Base-by-base conservation (phyloP, 2,113 vertebrate species). In the Chamaea fasciata region DNA sequence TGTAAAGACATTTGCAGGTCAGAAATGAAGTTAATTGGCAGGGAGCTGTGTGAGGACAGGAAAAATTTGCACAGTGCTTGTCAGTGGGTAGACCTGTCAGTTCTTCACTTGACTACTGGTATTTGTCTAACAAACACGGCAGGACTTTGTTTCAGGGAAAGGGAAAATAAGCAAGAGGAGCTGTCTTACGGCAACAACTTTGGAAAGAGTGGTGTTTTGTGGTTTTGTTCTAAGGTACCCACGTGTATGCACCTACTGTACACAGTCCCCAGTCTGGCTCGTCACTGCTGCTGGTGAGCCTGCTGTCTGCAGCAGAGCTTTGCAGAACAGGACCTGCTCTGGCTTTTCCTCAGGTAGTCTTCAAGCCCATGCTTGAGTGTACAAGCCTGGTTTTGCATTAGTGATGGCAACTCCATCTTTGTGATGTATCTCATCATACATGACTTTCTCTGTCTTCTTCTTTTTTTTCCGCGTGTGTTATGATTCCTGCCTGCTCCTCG, bases 1-100 rank as follows among this genome's bases (percentile, higher is more conserved):
- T 57, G 93, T 67, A 81, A 88, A 96, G 92, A 94, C 79, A 65
- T 95, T 93, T 95, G 87, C 94, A 93, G 95, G 95, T 95, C 96
- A 95, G 84, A 95, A 96, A 83, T 83, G 41, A 92, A 93, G 94
- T 96, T 95, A 96, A 97, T 95, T 93, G 89, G 88, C 80, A 94
- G 56, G 56, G 78, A 85, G 74, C 77, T 91, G 67, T 92, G 87
- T 95, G 87, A 88, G 87, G 75, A 94, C 67, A 68, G 59, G 53
- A 88, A 79, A 87, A 96, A 94, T 92, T 91, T 94, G 70, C 92
- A 91, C 87, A 87, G 73, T 53, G 71, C 67, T 87, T 96, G 83
- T 93, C 90, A 79, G 83, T 52, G 92, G 81, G 83, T 87, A 95
- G 55, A 74, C 63, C 71, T 94, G 86, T 93, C 89, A 42, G 60